Conservation (phyloP, 2,113 vertebrate species). For the Rhea americana region DNA sequence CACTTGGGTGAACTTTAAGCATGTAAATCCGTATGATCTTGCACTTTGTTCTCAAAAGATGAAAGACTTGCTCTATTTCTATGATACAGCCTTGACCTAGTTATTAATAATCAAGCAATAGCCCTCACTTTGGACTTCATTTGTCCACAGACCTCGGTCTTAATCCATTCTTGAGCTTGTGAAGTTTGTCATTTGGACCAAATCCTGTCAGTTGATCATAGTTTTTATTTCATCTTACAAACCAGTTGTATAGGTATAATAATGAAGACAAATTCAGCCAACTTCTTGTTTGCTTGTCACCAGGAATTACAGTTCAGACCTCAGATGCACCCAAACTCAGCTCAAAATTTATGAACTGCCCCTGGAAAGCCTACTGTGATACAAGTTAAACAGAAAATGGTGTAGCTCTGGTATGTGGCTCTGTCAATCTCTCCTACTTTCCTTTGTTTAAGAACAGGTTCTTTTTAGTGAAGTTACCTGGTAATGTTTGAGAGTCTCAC, state of each 20-base stretch:
- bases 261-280: not conserved
- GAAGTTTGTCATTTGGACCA: not conserved
- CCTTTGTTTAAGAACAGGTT: not conserved
- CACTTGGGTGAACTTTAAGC: not conserved
- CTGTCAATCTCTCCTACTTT: not conserved
- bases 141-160: not conserved
- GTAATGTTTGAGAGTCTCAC: not conserved
- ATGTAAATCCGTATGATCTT: not conserved
- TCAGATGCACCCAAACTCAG: not conserved
- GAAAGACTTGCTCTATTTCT: not conserved
- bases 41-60: not conserved
- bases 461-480: not conserved
- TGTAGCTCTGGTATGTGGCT: not conserved
- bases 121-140: not conserved
- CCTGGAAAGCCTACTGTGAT: not conserved
- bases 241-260: not conserved
- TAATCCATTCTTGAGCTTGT: not conserved
- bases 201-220: not conserved
- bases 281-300: not conserved
- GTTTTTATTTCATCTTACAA: not conserved
- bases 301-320: not conserved
- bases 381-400: not conserved
- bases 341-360: not conserved
- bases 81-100: not conserved
- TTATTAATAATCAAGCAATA: not conserved